phyloP scores from a whole-genome alignment of 2,113 vertebrate species.

The Perca schrenkii region DNA sequence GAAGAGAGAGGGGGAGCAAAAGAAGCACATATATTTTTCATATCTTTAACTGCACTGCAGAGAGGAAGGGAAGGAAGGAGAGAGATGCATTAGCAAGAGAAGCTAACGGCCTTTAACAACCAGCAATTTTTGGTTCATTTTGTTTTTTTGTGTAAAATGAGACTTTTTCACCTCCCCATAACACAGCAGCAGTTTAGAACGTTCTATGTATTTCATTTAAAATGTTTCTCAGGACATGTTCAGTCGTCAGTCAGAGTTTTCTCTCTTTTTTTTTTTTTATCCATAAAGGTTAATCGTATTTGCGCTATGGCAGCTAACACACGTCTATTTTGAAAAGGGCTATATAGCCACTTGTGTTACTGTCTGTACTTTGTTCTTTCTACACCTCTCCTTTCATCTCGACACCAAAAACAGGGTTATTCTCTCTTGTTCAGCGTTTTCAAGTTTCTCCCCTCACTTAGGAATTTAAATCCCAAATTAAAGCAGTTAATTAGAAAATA shows the following conservation, averaged over 20 bases:
- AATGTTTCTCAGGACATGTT: constrained; percentile 62
- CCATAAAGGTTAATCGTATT: constrained; percentile 63
- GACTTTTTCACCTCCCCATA: constrained; percentile 61
- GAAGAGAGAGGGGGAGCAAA: constrained; percentile 64
- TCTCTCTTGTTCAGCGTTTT: constrained; percentile 82
- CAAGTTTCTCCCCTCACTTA: constrained; percentile 70
- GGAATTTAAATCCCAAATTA: constrained; percentile 82
- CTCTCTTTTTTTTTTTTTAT: constrained; percentile 21
- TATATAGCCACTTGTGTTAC: constrained; percentile 53
- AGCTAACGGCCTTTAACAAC: constrained; percentile 80
- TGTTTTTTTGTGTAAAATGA: constrained; percentile 76
- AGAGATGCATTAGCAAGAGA: constrained; percentile 74
- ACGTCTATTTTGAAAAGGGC: constrained; percentile 65
- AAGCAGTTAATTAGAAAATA: constrained; percentile 84
- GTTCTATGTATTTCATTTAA: constrained; percentile 71
- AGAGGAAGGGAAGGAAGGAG: constrained; percentile 65
- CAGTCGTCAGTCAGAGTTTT: constrained; percentile 38
- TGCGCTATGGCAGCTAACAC: constrained; percentile 56
- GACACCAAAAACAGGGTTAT: constrained; percentile 67
- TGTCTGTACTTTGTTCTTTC: constrained; percentile 55
- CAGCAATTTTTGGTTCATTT: constrained; percentile 75
- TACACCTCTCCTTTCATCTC: constrained; percentile 75
- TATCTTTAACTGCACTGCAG: constrained; percentile 90
- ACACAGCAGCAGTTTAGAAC: constrained; percentile 46
- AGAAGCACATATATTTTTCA: constrained; percentile 87